Base-by-base conservation (phyloP, 2,888 invertebrate species). In the Leptinotarsa peninsularis region DNA sequence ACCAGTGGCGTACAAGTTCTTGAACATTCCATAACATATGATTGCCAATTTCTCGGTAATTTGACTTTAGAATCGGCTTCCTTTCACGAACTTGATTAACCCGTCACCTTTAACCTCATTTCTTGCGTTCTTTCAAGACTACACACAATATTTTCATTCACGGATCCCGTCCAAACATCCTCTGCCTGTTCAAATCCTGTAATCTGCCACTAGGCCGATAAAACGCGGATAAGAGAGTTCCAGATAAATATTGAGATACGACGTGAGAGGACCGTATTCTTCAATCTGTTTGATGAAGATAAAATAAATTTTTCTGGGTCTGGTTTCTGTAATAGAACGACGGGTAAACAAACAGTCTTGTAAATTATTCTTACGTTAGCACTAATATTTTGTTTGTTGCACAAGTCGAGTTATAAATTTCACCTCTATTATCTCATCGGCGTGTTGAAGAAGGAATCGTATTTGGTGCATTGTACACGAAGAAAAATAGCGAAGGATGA, bases 311-410 rank as follows among this genome's bases (percentile, higher is more conserved):
- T 79, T 75, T 75, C 70, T 67, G 67, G 76, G 72, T 68, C 68
- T 73, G 71, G 66, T 73, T 77, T 74, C 71, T 71, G 73, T 75
- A 67, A 74, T 76, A 66, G 52, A 63, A 33, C 71, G 72, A 72
- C 75, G 63, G 66, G 75, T 75, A 76, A 76, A 78, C 75, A 78
- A 72, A 72, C 67, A 68, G 67, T 54, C 75, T 76, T 76, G 76
- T 78, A 78, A 78, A 78, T 78, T 76, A 78, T 73, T 73, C 71
- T 78, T 76, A 78, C 71, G 56, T 66, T 72, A 76, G 63, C 67
- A 77, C 73, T 75, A 75, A 77, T 77, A 77, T 68, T 75, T 56
- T 74, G 73, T 73, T 67, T 52, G 75, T 77, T 77, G 66, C 75
- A 67, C 66, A 75, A 75, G 68, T 27, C 15, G 43, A 7, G 70